Evolutionary conservation across 2,797 vertebrate species (phyloP), one percentile per base, ranked within the genome.

Genomic region (Leptoclinus maculatus): DNA sequence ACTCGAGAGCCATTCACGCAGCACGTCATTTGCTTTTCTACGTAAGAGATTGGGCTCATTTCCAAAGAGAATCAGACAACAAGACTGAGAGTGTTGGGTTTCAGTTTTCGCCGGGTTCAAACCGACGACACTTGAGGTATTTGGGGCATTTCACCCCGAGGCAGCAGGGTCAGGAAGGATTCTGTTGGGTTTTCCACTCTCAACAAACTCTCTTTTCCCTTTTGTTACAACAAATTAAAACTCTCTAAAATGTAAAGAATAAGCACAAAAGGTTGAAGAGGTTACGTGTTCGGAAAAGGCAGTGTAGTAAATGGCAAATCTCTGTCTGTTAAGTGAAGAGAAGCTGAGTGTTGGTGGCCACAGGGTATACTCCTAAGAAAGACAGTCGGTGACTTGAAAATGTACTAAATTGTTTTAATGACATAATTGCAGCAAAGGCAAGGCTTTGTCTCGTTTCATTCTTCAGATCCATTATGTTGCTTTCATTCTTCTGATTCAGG

Each of bases 81-180:
- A 43, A 43, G 34, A 36, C 34, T 36, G 29, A 32, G 41, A 43
- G 6, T 21, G 45, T 47, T 25, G 17, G 23, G 39, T 67, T 80
- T 65, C 43, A 78, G 45, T 43, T 32, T 12, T 16, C 29, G 59
- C 14, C 23, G 1, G 41, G 58, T 66, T 81, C 45, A 57, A 71
- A 56, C 29, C 39, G 9, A 8, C 1, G 45, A 65, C 72, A 49
- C 38, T 69, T 67, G 11, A 41, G 57, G 65, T 54, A 87, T 89
- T 78, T 74, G n/a, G 83, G 78, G 70, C 53, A 77, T 91, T 79
- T 83, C 27, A 19, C 72, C 78, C 64, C 1, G 6, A 79, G 72
- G 83, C 67, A n/a, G 25, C 34, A 23, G 23, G 17, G 75, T 32
- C 64, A 14, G 43, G 39, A 84, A 68, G 65, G n/a, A 80, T 32